Conservation (phyloP, 1,140 invertebrate genomes). For the Ditylenchus dipsaci region DNA sequence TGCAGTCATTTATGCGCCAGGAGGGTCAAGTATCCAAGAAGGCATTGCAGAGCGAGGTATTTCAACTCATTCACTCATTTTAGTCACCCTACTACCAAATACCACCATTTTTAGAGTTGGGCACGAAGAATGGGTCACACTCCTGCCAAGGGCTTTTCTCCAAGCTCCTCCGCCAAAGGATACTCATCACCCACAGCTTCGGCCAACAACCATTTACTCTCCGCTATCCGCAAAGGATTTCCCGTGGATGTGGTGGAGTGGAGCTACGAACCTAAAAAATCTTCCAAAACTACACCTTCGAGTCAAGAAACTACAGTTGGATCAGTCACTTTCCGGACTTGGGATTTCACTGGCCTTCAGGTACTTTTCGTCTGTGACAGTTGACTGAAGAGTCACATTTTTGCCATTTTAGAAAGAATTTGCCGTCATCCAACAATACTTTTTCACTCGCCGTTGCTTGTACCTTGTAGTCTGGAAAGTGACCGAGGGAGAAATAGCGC, state of each 20-base stretch:
- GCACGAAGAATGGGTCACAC: background rate
- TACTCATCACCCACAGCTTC: slow-evolving; percentile 6
- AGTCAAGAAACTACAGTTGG: slow-evolving; percentile 63
- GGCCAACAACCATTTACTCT: background rate
- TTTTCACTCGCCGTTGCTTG: slow-evolving; percentile 86
- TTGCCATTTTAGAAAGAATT: slow-evolving; percentile 74
- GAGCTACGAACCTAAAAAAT: slow-evolving; percentile 77
- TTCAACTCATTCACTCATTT: background rate
- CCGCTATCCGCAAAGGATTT: slow-evolving; percentile 1
- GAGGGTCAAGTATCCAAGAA: slow-evolving; percentile 74
- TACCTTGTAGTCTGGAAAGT: slow-evolving; percentile 93
- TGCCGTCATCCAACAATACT: slow-evolving; percentile 97
- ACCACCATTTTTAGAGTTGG: slow-evolving; percentile 2
- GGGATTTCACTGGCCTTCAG: slow-evolving; percentile 95
- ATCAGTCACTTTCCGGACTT: slow-evolving; percentile 89
- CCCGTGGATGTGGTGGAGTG: slow-evolving; percentile 87
- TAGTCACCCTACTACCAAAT: background rate
- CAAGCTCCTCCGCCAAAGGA: background rate
- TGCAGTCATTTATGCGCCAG: slow-evolving; percentile 75
- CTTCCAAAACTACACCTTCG: slow-evolving; percentile 64
- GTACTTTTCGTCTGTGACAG: slow-evolving; percentile 44
- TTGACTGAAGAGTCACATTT: slow-evolving; percentile 2
- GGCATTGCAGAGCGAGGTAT: slow-evolving; percentile 58
- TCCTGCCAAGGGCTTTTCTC: background rate
- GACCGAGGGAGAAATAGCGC: slow-evolving; percentile 81